Evolutionary conservation across 2,888 invertebrate species (phyloP).

Genomic region (Eupithecia subumbrata): DNA sequence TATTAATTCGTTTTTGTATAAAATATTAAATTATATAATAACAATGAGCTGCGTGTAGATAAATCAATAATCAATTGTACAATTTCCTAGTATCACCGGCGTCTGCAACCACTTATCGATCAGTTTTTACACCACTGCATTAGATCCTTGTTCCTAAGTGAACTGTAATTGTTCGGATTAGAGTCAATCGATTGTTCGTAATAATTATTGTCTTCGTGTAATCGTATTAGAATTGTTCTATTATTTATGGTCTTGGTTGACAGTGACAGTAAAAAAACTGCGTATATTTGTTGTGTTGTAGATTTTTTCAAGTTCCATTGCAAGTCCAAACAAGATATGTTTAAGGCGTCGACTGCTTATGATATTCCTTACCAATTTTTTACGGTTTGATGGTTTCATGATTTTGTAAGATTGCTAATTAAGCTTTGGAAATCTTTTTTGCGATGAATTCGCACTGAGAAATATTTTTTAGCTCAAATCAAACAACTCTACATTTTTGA

Average conservation of each 20-base stretch:
- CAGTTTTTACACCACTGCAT: conserved; percentile 3
- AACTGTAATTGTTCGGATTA: conserved; percentile 20
- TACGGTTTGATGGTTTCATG: not conserved
- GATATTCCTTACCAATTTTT: not conserved
- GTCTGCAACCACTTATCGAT: not conserved
- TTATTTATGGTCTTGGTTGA: not conserved
- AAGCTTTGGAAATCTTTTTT: not conserved
- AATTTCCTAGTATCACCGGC: not conserved
- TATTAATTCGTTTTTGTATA: too few relatives aligned
- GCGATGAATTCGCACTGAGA: not conserved
- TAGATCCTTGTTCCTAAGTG: conserved; percentile 9
- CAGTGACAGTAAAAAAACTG: not conserved
- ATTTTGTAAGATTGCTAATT: not conserved
- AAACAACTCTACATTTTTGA: not conserved
- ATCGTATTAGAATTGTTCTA: conserved; percentile 22
- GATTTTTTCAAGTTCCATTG: not conserved
- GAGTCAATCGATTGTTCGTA: conserved; percentile 11
- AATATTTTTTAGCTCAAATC: not conserved
- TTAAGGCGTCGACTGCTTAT: not conserved
- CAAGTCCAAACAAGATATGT: not conserved
- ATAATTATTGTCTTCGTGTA: conserved; percentile 18
- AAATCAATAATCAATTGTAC: not conserved
- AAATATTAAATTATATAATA: not conserved
- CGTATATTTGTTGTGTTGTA: too few relatives aligned
- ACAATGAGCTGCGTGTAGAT: conserved; percentile 1